Evolutionary conservation across 2,888 invertebrate species (phyloP), one percentile per base, ranked within the genome.

Genomic region (Andrena fulva): DNA sequence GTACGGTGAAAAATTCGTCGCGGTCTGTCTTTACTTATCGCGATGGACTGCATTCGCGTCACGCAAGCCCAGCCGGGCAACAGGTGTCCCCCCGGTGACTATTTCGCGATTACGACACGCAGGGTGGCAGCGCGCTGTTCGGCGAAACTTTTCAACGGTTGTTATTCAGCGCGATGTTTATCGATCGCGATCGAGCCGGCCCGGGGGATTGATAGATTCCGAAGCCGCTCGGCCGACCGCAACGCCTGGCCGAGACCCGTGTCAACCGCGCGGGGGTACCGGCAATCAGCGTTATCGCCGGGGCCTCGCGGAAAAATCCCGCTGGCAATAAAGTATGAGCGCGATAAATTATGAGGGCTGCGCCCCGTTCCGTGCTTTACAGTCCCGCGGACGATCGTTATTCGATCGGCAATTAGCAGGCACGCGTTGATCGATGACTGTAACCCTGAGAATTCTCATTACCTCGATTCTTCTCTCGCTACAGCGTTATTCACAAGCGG

Each of bases 391-490:
- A 50, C 80, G 59, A 75, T 85, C 80, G 86, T 86, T 87, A 74
- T 77, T 82, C 81, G 88, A 88, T 86, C 87, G 71, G 82, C 81
- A 88, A 88, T 88, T 88, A 88, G 85, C 84, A 68, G 71, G 80
- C 69, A 66, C 72, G 50, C 63, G 79, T 78, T 86, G 88, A 88
- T 88, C 85, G 86, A 88, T 86, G 85, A 80, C 74, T 67, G 73
- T 67, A 81, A 77, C 77, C 75, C 73, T 66, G 88, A 81, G 86
- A 88, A 87, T 86, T 83, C 88, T 85, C 82, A 85, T 86, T 88
- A 86, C 80, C 80, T 77, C 82, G 72, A 80, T 84, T 88, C 80
- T 86, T 87, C 88, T 84, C 88, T 84, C 87, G 77, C 73, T 48
- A 59, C 69, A 68, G 82, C 72, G 82, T 78, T 85, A 73, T 80